Evolutionary conservation across 2,113 vertebrate species (phyloP).

Genomic region (Rhinichthys klamathensis): DNA sequence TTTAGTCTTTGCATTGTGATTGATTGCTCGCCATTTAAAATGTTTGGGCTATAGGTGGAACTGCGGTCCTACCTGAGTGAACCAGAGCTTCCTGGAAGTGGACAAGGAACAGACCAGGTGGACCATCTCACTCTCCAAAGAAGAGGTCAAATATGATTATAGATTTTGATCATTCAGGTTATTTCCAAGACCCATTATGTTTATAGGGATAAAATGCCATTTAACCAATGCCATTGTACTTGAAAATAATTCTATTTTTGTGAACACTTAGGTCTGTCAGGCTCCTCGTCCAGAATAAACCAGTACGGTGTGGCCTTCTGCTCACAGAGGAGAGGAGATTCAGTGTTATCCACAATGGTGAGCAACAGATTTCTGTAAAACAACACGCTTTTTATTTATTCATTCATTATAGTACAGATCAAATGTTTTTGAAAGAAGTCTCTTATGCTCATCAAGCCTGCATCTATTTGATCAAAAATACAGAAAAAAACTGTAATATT

Average conservation of each 20-base stretch:
- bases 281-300: constrained; percentile 81
- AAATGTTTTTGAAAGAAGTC: no score
- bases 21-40: neutral
- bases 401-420: no score
- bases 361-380: constrained; percentile 44
- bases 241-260: neutral
- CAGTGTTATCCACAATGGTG: constrained; percentile 77
- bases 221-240: neutral
- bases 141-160: constrained; percentile 77
- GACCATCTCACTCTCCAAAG: constrained; percentile 85
- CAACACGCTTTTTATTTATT: no score
- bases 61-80: constrained; percentile 90
- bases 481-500: no score
- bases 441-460: no score
- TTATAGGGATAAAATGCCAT: neutral
- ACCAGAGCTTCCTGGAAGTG: constrained; percentile 83
- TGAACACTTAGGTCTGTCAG: constrained; percentile 73
- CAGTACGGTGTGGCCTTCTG: constrained; percentile 86
- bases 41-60: constrained; percentile 76
- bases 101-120: constrained; percentile 65
- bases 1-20: neutral
- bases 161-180: neutral
- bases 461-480: no score
- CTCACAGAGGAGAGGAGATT: constrained; percentile 84
- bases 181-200: neutral